Evolutionary conservation across 2,113 vertebrate genomes (phyloP), one percentile per base, ranked within the genome.

Genomic region (Plotosus lineatus): DNA sequence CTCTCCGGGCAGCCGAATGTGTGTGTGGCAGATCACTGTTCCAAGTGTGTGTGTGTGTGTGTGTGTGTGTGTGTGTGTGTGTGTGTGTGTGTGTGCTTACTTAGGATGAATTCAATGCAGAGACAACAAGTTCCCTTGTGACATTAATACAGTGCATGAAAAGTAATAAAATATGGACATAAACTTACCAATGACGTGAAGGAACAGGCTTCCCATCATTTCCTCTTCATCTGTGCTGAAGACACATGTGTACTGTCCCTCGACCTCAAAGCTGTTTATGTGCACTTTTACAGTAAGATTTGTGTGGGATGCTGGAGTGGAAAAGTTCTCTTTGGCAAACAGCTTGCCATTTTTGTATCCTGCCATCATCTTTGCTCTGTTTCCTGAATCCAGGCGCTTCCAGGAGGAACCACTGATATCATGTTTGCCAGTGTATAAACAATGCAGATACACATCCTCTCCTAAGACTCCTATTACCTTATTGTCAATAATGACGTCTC

Each of bases 221-320:
- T 36, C 7, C 0, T 74, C 72, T 0, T 84, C 81, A 0, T 58
- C 60, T 12, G 84, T 31, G 17, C 60, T 23, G 77, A 94, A 92
- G 75, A 81, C 69, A 51, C 92, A 93, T 12, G n/a, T 51, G 79
- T 93, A 93, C n/a, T 87, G n/a, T 79, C 90, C 90, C 81, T 92
- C 90, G 7, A n/a, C 75, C 0, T 89, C 86, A 42, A 92, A 78
- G 50, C 83, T 85, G 48, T 78, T 74, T 40, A 93, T 83, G 0
- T 0, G 82, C 85, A 90, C 79, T 77, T 38, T 83, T 36, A 92
- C 85, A 1, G 92, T 92, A 78, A 93, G 90, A 89, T 94, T 93
- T 83, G 84, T 89, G 65, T 15, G 0, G 11, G 91, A 92, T 8
- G 51, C 85, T 0, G 91, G 90, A 0, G 6, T 0, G 7, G 84